Evolutionary conservation across 2,888 invertebrate genomes (phyloP), one percentile per base, ranked within the genome.

Genomic region (Amiota communis): DNA sequence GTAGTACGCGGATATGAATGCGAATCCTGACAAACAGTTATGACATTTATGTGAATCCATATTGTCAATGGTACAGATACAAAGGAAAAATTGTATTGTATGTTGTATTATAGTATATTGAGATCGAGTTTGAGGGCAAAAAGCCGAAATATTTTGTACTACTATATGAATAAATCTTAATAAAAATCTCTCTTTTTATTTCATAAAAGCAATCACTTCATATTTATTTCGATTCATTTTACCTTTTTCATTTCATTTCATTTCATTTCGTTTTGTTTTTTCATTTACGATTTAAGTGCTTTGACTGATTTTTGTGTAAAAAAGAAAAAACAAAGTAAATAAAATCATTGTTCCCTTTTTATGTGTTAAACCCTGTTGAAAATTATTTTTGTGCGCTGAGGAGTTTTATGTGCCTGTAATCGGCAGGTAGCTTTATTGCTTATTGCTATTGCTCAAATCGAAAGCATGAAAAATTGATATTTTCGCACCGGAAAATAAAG

Each of bases 21-120:
- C 46, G 13, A 13, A 49, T 48, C 65, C 65, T 67, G 65, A 67
- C 65, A 67, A 67, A 67, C 48, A 48, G 65, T 67, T 67, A 67
- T 67, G 65, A 67, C 65, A 67, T 15, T 67, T 67, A 49, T 48
- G 17, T 12, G 48, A 48, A 11, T 17, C 17, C 36, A 36, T 36
- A 36, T 36, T 36, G 36, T 36, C 36, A 36, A 36, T 36, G 36
- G 36, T 36, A n/a, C n/a, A 6, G 36, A 36, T 4, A 36, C 36
- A 6, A 6, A 2, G 36, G 36, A 36, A 36, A 36, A 4, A 36
- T 36, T 36, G 0, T 36, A 36, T n/a, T 6, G 8, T 0, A 6
- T 23, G 23, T n/a, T 23, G 23, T 6, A 36, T 36, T 6, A 1
- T 2, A 23, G 36, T 36, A 6, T 36, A 36, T 36, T 36, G 36